Base-by-base conservation (phyloP, 1,140 invertebrate species). In the Pseudomyrmex sp. region DNA sequence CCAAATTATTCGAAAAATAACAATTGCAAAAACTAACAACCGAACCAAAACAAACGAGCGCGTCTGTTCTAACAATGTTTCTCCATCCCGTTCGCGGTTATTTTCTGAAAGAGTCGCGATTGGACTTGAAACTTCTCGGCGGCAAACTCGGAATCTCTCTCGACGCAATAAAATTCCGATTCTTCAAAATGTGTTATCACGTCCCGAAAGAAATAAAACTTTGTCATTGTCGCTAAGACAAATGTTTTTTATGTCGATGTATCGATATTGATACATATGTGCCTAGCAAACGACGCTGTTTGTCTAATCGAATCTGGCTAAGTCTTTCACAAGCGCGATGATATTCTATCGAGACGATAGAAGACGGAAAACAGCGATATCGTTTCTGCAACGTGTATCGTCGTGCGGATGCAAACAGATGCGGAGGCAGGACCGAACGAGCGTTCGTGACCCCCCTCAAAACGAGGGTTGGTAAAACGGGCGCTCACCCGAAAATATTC, bases 1-100 rank as follows among this genome's bases (percentile, higher is more conserved):
- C 56, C 66, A 59, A 80, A 80, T 80, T 80, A 80, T 80, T 72
- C 76, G 76, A 70, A 59, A 80, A 72, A 80, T 80, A 80, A 80
- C 66, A 80, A 80, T 80, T 72, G 76, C 54, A 72, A 80, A 59
- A 80, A 80, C 66, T 50, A 70, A 70, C 54, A 72, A 59, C 20
- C 54, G 18, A 80, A 80, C 44, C n/a, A 70, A 80, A 80, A 69
- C n/a, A 70, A 80, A 80, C 76, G 76, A 58, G n/a, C 66, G 20
- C n/a, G 20, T 61, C 46, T 59, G 44, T 59, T 59, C 69, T 68
- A 77, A 77, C 74, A 77, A 77, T n/a, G 35, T 48, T 72, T 50
- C 35, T 12, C 26, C 65, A 15, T 13, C 66, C 18, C 26, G 20
- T 69, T n/a, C 48, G 50, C 12, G 18, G 18, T 69, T 48, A 58